Evolutionary conservation across 1,140 invertebrate species (phyloP), one percentile per base, ranked within the genome.

Genomic region (Macrostomum lignano): DNA sequence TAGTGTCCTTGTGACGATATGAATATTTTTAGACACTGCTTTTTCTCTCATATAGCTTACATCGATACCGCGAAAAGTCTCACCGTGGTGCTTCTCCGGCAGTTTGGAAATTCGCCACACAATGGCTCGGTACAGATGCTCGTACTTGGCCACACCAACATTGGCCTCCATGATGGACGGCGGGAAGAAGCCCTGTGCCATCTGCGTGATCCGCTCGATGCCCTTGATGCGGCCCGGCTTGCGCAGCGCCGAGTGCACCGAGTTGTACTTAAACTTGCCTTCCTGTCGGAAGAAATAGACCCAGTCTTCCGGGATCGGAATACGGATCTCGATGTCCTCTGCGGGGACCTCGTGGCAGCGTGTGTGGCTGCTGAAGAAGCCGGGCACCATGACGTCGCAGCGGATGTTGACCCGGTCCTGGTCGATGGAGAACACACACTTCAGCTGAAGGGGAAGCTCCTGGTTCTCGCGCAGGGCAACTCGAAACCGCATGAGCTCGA

Each of bases 221-320:
- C 50, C 47, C 40, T 68, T 68, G 19, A 68, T 65, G 52, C 65
- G 67, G 26, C 66, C 67, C 3, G 65, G 57, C 45, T 71, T 68
- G 55, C 82, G 64, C 44, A 82, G 77, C 13, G 82, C 75, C 1
- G 84, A 84, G 58, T 96, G 93, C 1, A 94, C 75, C 3, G 84
- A 91, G n/a, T 91, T 91, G 54, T 93, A 93, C 46, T 82, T 66
- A 58, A 86, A 86, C 55, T 86, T 78, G 48, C 93, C 88, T 54
- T 98, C 88, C 13, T 91, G 81, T 38, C 91, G 66, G 59, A 98
- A 96, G 45, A 93, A 63, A 56, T 98, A 98, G 44, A 96, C 60
- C 91, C 91, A 98, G 46, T 74, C 77, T 60, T 98, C 88, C 17
- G 91, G 91, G 41, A 98, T 81, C 3, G 86, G 84, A 53, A 96